Evolutionary conservation across 1,140 invertebrate genomes (phyloP).

Genomic region (Caenorhabditis tropicalis): DNA sequence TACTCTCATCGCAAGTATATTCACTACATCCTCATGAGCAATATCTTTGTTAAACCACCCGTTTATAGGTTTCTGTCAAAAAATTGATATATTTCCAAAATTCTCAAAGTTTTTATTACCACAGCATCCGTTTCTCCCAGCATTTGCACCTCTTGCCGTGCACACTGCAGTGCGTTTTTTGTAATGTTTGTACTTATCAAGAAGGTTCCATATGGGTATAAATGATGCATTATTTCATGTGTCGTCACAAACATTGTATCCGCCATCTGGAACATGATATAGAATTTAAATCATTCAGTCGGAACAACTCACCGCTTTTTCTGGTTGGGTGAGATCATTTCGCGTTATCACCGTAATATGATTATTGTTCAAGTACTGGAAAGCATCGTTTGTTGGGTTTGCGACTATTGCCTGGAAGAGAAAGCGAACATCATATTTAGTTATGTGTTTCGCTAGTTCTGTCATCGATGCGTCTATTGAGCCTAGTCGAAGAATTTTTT

Average conservation of each 20-base stretch:
- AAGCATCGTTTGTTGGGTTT: slow-evolving; percentile 2
- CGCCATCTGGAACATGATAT: slow-evolving; percentile 3
- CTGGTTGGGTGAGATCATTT: slow-evolving; percentile 9
- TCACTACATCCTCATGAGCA: slow-evolving; percentile 7
- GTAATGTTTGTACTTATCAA: background rate
- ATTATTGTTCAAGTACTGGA: slow-evolving; percentile 19
- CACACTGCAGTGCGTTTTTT: background rate
- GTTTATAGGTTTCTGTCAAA: background rate
- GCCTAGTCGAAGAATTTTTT: background rate
- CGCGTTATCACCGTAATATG: slow-evolving; percentile 14
- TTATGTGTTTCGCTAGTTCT: background rate
- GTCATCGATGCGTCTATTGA: background rate
- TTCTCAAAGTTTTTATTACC: too few species aligned
- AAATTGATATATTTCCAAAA: too few species aligned
- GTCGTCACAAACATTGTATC: slow-evolving; percentile 14
- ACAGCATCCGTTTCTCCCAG: background rate
- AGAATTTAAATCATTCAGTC: too few species aligned
- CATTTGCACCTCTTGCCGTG: background rate
- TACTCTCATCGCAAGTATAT: background rate
- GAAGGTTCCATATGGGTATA: slow-evolving; percentile 2
- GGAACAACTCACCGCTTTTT: background rate
- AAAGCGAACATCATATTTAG: background rate
- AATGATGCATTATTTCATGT: slow-evolving; percentile 1
- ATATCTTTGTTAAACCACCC: background rate
- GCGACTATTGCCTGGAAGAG: slow-evolving; percentile 14